Evolutionary conservation across 2,888 invertebrate species (phyloP).

Genomic region (Lacanobia wlatinum): DNA sequence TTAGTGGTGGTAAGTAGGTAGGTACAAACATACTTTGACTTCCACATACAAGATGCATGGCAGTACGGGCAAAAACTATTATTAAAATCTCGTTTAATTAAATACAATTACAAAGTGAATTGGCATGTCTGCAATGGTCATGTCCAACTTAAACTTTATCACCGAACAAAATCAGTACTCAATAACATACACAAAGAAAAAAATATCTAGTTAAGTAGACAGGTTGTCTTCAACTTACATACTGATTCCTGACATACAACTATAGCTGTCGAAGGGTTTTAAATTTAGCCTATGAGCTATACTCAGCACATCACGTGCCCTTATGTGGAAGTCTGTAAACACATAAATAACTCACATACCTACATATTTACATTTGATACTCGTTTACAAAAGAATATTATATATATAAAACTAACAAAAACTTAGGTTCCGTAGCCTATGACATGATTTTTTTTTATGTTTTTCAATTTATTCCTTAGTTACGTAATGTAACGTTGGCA

Average conservation of each 20-base stretch:
- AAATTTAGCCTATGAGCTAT: not conserved
- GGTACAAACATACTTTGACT: constrained; percentile 31
- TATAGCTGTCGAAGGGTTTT: not conserved
- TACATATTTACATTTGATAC: constrained; percentile 51
- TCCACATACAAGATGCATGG: constrained; percentile 15
- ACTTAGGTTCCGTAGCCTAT: constrained; percentile 38
- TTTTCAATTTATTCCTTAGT: constrained; percentile 22
- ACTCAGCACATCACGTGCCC: constrained; percentile 1
- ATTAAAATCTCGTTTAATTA: constrained; percentile 1
- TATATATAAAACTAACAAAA: constrained; percentile 37
- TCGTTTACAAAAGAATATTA: constrained; percentile 39
- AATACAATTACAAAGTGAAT: not conserved
- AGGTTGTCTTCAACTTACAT: not conserved
- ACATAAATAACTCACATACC: constrained; percentile 24
- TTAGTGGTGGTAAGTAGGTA: constrained; percentile 20
- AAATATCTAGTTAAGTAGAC: not conserved
- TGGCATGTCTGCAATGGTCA: not conserved
- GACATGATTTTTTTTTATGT: constrained; percentile 29
- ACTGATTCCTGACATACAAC: not conserved
- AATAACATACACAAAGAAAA: not conserved
- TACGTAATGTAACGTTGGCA: constrained; percentile 29
- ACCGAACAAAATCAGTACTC: not conserved
- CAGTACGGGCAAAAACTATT: not conserved
- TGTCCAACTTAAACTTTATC: constrained; percentile 4
- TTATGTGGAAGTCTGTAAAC: constrained; percentile 28